These are phyloP conservation scores for Germaria angustata DNA, from an alignment of 2,888 invertebrate species.

Conservation along the genomic window DNA sequence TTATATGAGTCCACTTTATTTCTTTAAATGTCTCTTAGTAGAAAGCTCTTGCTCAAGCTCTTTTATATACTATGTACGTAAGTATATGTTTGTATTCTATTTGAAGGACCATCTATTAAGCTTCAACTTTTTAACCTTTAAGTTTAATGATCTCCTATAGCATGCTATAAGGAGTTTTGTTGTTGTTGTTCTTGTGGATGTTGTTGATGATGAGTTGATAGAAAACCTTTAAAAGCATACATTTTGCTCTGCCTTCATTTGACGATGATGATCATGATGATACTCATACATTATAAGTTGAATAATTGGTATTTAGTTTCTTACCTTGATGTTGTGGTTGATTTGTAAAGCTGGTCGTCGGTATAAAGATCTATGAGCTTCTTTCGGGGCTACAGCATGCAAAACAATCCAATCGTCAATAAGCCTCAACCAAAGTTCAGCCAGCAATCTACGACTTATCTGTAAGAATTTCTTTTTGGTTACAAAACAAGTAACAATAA, in stretches of 20 bases:
- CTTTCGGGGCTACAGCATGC: conserved; percentile 47
- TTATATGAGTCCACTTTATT: too few relatives aligned
- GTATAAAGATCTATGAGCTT: background rate
- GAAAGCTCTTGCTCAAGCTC: too few relatives aligned
- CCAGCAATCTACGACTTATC: conserved; percentile 17
- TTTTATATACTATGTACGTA: too few relatives aligned
- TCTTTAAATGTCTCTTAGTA: too few relatives aligned
- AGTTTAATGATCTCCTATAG: background rate
- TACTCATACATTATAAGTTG: background rate
- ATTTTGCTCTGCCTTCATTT: conserved; percentile 8
- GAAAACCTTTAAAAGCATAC: background rate
- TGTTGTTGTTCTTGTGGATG: too few relatives aligned
- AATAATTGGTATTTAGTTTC: background rate
- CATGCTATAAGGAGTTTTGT: background rate
- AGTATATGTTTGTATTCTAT: too few relatives aligned
- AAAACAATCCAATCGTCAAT: conserved; percentile 54
- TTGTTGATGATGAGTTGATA: conserved; percentile 39
- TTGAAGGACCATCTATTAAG: too few relatives aligned
- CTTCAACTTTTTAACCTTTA: background rate
- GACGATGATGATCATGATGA: background rate
- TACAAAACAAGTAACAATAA: conserved; percentile 16
- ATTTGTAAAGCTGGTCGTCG: conserved; percentile 1
- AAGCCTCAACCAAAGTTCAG: conserved; percentile 55
- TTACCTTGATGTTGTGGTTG: background rate
- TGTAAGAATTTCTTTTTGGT: conserved; percentile 18